These are phyloP conservation scores for Sterrhoptilus dennistouni DNA, from an alignment of 2,113 vertebrate genomes.

Conservation along the genomic window DNA sequence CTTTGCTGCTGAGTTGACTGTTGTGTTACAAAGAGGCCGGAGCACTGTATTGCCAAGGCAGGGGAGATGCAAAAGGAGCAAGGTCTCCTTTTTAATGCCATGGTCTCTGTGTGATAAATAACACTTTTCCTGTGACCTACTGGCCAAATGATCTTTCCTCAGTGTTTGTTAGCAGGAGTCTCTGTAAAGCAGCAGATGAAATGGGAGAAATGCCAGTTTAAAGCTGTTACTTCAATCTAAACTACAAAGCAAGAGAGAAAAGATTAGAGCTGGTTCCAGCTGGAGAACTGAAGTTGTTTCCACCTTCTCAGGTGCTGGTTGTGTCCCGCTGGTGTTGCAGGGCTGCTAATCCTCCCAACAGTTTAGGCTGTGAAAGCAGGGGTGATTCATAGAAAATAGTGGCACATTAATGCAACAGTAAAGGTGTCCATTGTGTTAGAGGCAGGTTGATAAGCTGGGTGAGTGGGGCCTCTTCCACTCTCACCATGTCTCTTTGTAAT, in stretches of 20 bases:
- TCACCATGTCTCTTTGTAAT: not conserved
- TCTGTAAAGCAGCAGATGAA: slow-evolving; percentile 44
- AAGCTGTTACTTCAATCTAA: slow-evolving; percentile 36
- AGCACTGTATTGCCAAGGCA: not conserved
- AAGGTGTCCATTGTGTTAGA: not conserved
- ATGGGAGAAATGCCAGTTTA: slow-evolving; percentile 19
- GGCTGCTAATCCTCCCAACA: not conserved
- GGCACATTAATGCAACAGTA: not conserved
- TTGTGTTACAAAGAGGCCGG: not conserved
- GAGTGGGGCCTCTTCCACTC: not conserved
- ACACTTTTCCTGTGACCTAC: slow-evolving; percentile 30
- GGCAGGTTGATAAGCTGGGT: not conserved
- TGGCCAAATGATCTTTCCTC: slow-evolving; percentile 38
- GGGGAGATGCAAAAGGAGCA: not conserved
- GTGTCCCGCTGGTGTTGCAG: not conserved
- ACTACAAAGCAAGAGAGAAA: not conserved
- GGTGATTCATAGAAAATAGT: not conserved
- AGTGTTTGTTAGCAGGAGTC: slow-evolving; percentile 20
- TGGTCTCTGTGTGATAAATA: slow-evolving; percentile 37
- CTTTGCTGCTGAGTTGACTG: not conserved
- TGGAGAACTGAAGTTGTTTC: not conserved
- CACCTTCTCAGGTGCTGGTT: not conserved
- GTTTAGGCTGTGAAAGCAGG: not conserved
- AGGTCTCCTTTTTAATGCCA: slow-evolving; percentile 24
- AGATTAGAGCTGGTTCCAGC: not conserved